Evolutionary conservation across 2,113 vertebrate species (phyloP), one percentile per base, ranked within the genome.

Genomic region (Melanocharis versteri): DNA sequence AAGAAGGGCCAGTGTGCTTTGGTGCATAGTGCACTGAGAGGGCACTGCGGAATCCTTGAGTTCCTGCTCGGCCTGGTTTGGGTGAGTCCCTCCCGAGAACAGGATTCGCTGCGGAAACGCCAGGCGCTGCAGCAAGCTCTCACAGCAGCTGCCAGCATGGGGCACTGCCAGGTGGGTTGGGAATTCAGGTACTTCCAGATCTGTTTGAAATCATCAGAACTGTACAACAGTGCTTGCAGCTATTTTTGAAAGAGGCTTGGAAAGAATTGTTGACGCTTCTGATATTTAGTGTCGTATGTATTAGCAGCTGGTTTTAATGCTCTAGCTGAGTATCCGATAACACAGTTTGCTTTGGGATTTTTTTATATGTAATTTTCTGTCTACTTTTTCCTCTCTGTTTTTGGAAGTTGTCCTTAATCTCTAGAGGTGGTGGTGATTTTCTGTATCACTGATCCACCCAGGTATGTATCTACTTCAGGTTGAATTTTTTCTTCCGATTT

Each of bases 1-100:
- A 99, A 99, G 97, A 99, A 99, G 47, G 99, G 99, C 37, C 99
- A 99, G 92, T 99, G 99, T 80, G 98, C 99, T 2, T 96, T 99
- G 89, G 98, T 99, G 6, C 99, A 99, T 15, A 99, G 99, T 0
- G 99, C 99, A 0, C 97, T 99, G 90, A 96, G 99, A 82, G 99
- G 99, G 68, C 99, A 99, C 65, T 93, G 97, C 0, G 98, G 98
- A 40, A 98, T 99, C 90, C 98, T 99, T 26, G 97, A 98, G 78
- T 98, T 98, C 96, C 90, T 99, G 93, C 98, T 99, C 61, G 95
- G 97, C 92, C 97, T 98, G 76, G 97, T 98, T 39, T 99, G 99
- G 99, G 94, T 89, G 6, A 28, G 69, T 11, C 97, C 98, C 20
- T 97, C 96, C 54, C 97, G 92, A 61, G 98, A 98, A 65, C 98